phyloP scores from a whole-genome alignment of 1,140 invertebrate species.

The Cotesia typhae region DNA sequence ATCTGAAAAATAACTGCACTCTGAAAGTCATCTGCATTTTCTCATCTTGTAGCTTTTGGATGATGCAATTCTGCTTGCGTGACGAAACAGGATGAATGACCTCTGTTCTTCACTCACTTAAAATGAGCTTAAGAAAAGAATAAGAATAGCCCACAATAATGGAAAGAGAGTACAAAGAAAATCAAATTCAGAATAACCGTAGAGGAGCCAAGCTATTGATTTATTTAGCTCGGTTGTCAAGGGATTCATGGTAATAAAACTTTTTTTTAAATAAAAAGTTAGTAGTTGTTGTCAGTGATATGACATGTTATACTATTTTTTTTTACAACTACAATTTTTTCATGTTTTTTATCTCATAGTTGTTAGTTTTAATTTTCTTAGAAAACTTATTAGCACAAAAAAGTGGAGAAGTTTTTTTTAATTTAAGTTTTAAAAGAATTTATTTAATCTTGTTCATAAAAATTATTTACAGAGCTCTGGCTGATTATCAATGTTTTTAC shows the following conservation, averaged over 20 bases:
- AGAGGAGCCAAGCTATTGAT: conserved; percentile 46
- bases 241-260: conserved; percentile 41
- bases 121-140: conserved; percentile 27
- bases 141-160: conserved; percentile 24
- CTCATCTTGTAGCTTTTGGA: too few species aligned
- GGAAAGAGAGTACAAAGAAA: conserved; percentile 36
- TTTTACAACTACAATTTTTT: background rate
- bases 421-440: too few species aligned
- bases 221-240: conserved; percentile 52
- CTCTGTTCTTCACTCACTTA: conserved; percentile 1
- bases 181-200: conserved; percentile 28
- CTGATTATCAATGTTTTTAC: background rate
- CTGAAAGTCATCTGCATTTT: too few species aligned
- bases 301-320: conserved; percentile 36
- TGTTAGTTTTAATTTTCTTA: too few species aligned
- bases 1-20: too few species aligned
- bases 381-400: background rate
- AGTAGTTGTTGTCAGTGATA: too few species aligned
- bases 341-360: too few species aligned
- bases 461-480: background rate
- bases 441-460: background rate
- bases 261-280: background rate
- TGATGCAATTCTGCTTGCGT: background rate
- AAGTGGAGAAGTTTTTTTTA: background rate
- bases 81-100: conserved; percentile 39